phyloP scores from a whole-genome alignment of 2,888 invertebrate genomes.

The Pollenia amentaria region DNA sequence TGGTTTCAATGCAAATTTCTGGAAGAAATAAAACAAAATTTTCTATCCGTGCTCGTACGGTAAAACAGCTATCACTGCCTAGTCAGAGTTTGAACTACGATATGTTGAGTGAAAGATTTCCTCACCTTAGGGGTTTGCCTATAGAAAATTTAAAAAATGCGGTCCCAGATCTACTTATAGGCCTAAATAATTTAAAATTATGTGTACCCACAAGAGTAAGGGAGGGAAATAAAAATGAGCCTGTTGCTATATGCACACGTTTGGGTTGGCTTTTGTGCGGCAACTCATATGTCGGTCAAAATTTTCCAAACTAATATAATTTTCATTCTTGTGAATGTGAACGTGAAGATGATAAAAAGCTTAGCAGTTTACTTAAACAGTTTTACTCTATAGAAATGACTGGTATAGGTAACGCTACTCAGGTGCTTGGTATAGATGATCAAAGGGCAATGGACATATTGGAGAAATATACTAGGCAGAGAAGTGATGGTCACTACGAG shows the following conservation, averaged over 20 bases:
- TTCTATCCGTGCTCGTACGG: too few species aligned
- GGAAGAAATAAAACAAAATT: too few species aligned
- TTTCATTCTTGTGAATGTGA: constrained; percentile 35
- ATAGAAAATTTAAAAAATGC: too few species aligned
- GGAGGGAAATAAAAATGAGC: constrained; percentile 7
- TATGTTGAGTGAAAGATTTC: too few species aligned
- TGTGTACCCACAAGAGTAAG: background rate
- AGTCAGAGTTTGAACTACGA: too few species aligned
- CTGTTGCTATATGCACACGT: constrained; percentile 12
- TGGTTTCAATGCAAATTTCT: too few species aligned
- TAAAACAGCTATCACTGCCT: too few species aligned
- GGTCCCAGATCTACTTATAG: too few species aligned
- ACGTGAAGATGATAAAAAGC: background rate
- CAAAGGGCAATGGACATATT: constrained; percentile 19
- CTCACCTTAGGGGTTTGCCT: too few species aligned
- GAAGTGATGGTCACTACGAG: constrained; percentile 21
- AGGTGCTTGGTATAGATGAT: constrained; percentile 13
- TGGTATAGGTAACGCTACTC: constrained; percentile 6
- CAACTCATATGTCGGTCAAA: too few species aligned
- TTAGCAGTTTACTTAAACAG: constrained; percentile 4
- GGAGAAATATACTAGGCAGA: constrained; percentile 11
- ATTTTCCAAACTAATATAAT: background rate
- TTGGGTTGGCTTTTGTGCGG: constrained; percentile 19
- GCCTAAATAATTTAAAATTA: too few species aligned
- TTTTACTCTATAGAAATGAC: constrained; percentile 18